Percentiles rank a stretch among this genome's conserved stretches.
phyloP scores from a whole-genome alignment of 1,140 invertebrate species.

The Drosophila micromelanica region DNA sequence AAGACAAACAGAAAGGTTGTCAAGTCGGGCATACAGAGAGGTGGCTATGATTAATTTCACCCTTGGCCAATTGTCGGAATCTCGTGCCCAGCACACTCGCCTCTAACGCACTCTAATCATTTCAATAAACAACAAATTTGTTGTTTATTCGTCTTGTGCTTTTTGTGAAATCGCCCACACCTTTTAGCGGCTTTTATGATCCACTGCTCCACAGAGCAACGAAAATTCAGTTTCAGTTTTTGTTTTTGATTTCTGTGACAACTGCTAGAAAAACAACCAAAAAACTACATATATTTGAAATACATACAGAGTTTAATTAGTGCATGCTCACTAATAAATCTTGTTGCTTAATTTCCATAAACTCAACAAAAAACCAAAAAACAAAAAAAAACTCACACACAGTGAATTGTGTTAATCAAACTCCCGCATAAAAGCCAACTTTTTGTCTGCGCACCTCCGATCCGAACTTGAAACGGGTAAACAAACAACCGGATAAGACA shows the following conservation, averaged over 20 bases:
- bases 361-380: slow-evolving; percentile 2
- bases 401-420: slow-evolving; percentile 73
- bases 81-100: slow-evolving; percentile 28
- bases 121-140: slow-evolving; percentile 63
- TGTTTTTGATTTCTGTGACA: slow-evolving; percentile 47
- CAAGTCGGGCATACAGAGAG: slow-evolving; percentile 39
- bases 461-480: slow-evolving; percentile 63
- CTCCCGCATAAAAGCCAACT: slow-evolving; percentile 68
- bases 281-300: slow-evolving; percentile 22
- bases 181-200: slow-evolving; percentile 82
- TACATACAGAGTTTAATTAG: slow-evolving; percentile 76
- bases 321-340: slow-evolving; percentile 80
- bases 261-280: slow-evolving; percentile 30
- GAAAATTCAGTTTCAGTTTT: slow-evolving; percentile 57
- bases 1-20: not conserved
- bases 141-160: slow-evolving; percentile 28
- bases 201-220: slow-evolving; percentile 74
- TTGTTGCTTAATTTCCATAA: slow-evolving; percentile 64
- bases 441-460: slow-evolving; percentile 47
- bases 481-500: slow-evolving; percentile 56
- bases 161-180: slow-evolving; percentile 73
- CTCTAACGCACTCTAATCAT: slow-evolving; percentile 62
- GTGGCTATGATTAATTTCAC: slow-evolving; percentile 68
- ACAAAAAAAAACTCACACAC: slow-evolving; percentile 12
- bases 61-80: slow-evolving; percentile 28